Conservation (phyloP, 2,888 invertebrate species). For the Drosophila fungiperda region DNA sequence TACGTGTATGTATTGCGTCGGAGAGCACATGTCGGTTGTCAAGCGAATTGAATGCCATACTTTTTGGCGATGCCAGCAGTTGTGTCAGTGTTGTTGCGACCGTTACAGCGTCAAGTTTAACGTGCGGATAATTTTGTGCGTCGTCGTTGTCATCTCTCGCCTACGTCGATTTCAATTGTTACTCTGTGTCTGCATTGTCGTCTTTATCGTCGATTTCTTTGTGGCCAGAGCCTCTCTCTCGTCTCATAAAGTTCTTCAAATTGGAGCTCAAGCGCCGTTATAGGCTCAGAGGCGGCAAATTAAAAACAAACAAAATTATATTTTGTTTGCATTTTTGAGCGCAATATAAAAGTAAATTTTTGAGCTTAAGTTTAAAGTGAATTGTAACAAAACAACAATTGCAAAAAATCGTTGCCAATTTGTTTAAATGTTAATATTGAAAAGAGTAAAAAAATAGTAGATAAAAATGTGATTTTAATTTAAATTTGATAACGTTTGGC, state of each 20-base stretch:
- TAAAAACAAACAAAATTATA: constrained; percentile 68
- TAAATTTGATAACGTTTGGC: constrained; percentile 24
- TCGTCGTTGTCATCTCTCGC: constrained; percentile 51
- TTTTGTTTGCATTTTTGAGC: constrained; percentile 61
- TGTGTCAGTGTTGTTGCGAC: constrained; percentile 81
- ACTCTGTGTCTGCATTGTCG: constrained; percentile 35
- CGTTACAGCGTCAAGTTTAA: constrained; percentile 79
- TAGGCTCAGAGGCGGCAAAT: constrained; percentile 60
- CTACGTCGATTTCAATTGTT: constrained; percentile 59
- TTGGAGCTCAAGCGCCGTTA: constrained; percentile 39
- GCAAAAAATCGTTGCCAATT: constrained; percentile 13
- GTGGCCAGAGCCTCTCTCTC: constrained; percentile 29
- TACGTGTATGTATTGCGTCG: constrained; percentile 1
- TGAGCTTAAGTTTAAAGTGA: constrained; percentile 34
- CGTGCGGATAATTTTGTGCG: constrained; percentile 62
- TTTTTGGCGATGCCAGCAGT: constrained; percentile 36
- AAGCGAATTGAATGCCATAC: constrained; percentile 51
- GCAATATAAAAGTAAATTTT: constrained; percentile 43
- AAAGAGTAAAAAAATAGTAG: constrained; percentile 2
- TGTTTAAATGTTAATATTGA: constrained; percentile 1
- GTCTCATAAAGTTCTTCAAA: constrained; percentile 25
- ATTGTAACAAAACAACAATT: constrained; percentile 25
- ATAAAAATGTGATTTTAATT: constrained; percentile 42
- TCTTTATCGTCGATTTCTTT: constrained; percentile 48
- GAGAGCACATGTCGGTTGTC: constrained; percentile 22